These are phyloP conservation scores for Callithrix jacchus DNA, from an alignment of 2,113 vertebrate genomes.

Conservation along the genomic window DNA sequence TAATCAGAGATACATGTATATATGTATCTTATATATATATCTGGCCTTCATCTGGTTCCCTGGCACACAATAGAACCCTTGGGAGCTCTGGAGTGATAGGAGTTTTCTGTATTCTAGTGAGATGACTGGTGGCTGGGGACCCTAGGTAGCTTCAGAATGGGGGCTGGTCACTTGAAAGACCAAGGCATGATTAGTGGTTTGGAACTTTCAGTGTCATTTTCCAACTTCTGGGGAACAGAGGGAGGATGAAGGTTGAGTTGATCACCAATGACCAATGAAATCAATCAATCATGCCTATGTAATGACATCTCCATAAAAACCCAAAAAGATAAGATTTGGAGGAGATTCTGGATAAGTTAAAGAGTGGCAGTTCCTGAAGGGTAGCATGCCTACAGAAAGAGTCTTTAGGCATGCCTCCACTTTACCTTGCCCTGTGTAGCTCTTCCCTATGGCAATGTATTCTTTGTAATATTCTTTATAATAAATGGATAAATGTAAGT, in stretches of 20 bases:
- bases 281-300: background rate
- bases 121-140: accelerated
- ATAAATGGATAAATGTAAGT: background rate
- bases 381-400: background rate
- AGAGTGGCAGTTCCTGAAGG: background rate
- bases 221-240: background rate
- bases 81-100: background rate
- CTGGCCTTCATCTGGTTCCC: background rate
- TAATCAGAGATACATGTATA: too few relatives aligned
- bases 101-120: background rate
- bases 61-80: background rate
- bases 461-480: background rate
- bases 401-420: too few relatives aligned
- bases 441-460: background rate
- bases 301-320: background rate
- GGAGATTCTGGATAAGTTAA: background rate
- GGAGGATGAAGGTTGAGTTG: background rate
- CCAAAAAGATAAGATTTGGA: background rate
- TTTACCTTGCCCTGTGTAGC: background rate
- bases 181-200: background rate
- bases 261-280: background rate
- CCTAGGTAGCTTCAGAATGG: background rate
- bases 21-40: background rate
- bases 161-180: background rate
- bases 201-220: background rate